Evolutionary conservation across 2,113 vertebrate genomes (phyloP), one percentile per base, ranked within the genome.

Genomic region (Gasterosteus nipponicus): DNA sequence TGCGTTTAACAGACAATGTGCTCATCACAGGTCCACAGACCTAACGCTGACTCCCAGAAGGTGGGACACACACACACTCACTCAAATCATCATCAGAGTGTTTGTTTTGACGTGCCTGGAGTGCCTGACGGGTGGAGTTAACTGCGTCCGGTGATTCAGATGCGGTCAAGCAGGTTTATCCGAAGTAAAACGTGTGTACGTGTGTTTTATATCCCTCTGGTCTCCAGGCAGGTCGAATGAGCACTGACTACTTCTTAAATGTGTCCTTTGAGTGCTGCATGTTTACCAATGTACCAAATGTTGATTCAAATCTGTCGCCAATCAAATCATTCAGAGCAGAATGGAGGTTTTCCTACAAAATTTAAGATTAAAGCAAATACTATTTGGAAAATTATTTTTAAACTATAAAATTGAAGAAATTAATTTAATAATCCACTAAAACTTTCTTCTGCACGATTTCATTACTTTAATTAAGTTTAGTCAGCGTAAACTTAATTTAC

Each of bases 41-140:
- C 81, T 70, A 83, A 86, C 4, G 44, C 72, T 56, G 69, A 5
- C 35, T 81, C 85, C 8, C 33, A 35, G 31, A 84, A 91, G 88
- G 88, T 89, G 78, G 22, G 22, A 4, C 29, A 58, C 69, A 38
- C 56, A 75, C 49, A 64, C 64, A 69, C 58, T 44, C 26, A 47
- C 31, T 44, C 16, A 39, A 14, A 51, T 66, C 6, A 42, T 69
- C 18, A 5, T 14, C 11, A 11, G 4, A 7, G 29, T 15, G 60
- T 63, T 65, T 68, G 72, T 68, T 61, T 81, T 73, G 31, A 39
- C 35, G 67, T 51, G 73, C 61, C 7, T n/a, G 54, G 39, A 10
- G 69, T 33, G 31, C 22, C 71, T 57, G 66, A 8, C 1, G 66
- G 59, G 67, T 19, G 63, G 58, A 2, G 47, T 51, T 67, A 11